Conservation (phyloP, 2,797 vertebrate species). For the Acanthiza pusilla region DNA sequence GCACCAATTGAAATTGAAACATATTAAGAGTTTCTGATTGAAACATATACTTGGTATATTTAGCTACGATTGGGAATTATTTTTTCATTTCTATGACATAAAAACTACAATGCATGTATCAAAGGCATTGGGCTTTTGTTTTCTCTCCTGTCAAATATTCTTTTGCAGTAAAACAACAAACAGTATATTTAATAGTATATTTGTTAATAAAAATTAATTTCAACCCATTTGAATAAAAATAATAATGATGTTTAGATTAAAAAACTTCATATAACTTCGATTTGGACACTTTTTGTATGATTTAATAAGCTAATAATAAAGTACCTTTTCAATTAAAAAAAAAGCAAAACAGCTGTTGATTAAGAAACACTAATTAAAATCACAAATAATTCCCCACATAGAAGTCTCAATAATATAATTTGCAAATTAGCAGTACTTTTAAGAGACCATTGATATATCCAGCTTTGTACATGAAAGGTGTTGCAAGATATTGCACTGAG, state of each 20-base stretch:
- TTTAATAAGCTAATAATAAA: neutral
- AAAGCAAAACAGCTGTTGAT: neutral
- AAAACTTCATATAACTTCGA: neutral
- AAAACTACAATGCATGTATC: neutral
- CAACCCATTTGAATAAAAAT: neutral
- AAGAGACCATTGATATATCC: neutral
- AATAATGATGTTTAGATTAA: neutral
- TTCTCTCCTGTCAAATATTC: neutral
- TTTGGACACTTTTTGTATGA: neutral
- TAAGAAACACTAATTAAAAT: neutral
- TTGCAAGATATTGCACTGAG: neutral
- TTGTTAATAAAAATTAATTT: neutral
- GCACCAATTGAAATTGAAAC: neutral
- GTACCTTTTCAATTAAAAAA: neutral
- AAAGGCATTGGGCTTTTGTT: neutral
- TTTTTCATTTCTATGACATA: neutral
- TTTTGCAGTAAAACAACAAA: neutral
- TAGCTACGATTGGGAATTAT: neutral
- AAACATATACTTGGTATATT: neutral
- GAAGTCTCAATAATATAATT: neutral
- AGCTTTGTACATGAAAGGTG: neutral
- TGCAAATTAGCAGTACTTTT: neutral
- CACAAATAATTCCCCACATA: neutral
- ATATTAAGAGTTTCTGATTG: neutral
- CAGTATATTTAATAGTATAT: neutral